A percentile compares a stretch with the other conserved stretches of the same genome.
These are phyloP conservation scores for Gymnopithys bicolor DNA, from an alignment of 2,797 vertebrate genomes.

Conservation along the genomic window DNA sequence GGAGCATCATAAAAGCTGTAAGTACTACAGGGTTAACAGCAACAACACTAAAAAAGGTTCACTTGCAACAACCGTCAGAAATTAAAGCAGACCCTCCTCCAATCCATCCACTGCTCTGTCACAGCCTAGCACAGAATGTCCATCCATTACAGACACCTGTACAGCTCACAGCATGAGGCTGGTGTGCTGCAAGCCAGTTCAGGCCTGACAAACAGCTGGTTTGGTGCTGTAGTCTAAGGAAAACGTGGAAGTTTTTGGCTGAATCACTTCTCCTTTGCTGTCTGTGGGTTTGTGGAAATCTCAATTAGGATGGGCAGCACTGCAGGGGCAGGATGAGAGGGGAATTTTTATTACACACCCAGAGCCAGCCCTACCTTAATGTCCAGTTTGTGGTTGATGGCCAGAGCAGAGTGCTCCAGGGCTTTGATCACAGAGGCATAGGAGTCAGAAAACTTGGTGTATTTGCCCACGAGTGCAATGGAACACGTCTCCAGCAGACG, in stretches of 20 bases:
- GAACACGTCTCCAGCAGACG: constrained; percentile 89
- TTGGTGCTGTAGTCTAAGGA: neutral
- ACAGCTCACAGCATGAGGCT: neutral
- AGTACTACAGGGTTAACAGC: neutral
- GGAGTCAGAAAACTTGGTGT: constrained; percentile 94
- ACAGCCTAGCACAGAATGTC: neutral
- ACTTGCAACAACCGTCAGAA: neutral
- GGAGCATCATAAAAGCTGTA: neutral
- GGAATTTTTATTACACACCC: rapidly evolving
- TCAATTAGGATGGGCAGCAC: neutral
- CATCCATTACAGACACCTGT: neutral
- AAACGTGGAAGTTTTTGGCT: neutral
- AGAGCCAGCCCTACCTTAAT: constrained; percentile 83
- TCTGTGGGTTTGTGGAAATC: neutral
- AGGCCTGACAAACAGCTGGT: neutral
- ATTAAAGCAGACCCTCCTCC: neutral
- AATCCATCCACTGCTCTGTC: too few species aligned
- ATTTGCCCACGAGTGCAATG: constrained; percentile 95
- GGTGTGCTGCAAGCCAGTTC: neutral
- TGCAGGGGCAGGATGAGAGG: rapidly evolving
- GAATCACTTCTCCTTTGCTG: neutral
- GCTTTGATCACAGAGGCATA: constrained; percentile 97
- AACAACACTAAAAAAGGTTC: neutral
- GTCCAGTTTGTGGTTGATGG: constrained; percentile 93
- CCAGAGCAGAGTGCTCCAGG: constrained; percentile 92